Evolutionary conservation across 1,140 invertebrate species (phyloP).

Genomic region (Amphibalanus amphitrite): DNA sequence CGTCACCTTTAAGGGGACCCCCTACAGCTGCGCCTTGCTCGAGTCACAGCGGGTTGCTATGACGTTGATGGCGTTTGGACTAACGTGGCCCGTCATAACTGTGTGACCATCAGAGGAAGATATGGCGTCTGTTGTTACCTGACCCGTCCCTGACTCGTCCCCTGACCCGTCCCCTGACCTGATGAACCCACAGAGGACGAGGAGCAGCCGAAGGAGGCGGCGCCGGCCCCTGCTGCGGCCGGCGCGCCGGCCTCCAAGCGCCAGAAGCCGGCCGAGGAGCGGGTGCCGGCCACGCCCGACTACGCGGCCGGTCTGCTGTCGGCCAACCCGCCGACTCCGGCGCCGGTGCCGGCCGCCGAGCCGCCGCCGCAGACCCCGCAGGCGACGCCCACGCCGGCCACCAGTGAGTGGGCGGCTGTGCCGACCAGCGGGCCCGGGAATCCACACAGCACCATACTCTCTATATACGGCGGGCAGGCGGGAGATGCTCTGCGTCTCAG

Average conservation of each 20-base stretch:
- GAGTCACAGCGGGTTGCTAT: too few species aligned
- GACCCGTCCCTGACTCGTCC: neutral
- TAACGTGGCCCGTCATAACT: too few species aligned
- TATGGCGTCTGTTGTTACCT: too few species aligned
- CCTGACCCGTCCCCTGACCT: neutral
- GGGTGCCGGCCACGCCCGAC: constrained; percentile 39
- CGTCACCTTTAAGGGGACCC: too few species aligned
- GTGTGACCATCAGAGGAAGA: too few species aligned
- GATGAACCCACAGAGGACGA: neutral
- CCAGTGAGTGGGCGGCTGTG: constrained; percentile 4
- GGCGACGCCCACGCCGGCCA: constrained; percentile 13
- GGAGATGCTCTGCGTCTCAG: too few species aligned
- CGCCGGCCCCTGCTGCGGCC: neutral
- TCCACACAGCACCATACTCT: too few species aligned
- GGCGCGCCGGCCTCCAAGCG: neutral
- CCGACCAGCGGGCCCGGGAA: too few species aligned
- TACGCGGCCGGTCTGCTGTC: constrained; percentile 54
- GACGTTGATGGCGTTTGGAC: too few species aligned
- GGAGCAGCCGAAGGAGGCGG: constrained; percentile 8
- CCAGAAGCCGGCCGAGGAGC: constrained; percentile 1
- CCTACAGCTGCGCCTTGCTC: too few species aligned
- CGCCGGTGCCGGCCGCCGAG: constrained; percentile 20
- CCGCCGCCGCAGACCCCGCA: constrained; percentile 16
- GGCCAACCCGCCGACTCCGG: constrained; percentile 26
- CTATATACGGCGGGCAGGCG: too few species aligned